These are phyloP conservation scores for Eristalinus aeneus DNA, from an alignment of 2,888 invertebrate species.

Conservation along the genomic window DNA sequence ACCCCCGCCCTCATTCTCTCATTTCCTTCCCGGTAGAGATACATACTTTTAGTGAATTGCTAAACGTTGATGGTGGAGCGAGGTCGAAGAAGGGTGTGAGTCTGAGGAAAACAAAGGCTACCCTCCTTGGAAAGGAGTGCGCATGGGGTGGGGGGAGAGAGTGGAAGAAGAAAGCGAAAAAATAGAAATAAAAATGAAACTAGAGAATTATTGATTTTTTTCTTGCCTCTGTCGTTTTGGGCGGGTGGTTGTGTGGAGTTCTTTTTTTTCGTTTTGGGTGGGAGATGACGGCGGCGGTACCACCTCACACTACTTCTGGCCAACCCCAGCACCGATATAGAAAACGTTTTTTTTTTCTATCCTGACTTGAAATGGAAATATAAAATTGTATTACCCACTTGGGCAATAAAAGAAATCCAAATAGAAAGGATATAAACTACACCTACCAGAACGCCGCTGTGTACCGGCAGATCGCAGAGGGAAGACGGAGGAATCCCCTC, in stretches of 20 bases:
- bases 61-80: conserved; percentile 15
- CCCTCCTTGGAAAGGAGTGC: not conserved
- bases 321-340: not conserved
- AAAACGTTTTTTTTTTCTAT: not conserved
- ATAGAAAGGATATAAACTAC: not conserved
- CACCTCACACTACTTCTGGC: not conserved
- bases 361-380: conserved; percentile 15
- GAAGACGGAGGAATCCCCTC: too few species aligned
- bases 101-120: not conserved
- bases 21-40: conserved; percentile 14
- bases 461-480: too few species aligned
- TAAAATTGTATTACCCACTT: conserved; percentile 19
- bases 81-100: not conserved
- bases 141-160: not conserved
- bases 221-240: conserved; percentile 6
- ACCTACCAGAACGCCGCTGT: not conserved
- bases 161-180: not conserved
- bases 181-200: not conserved
- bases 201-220: conserved; percentile 53
- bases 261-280: too few species aligned
- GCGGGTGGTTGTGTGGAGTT: not conserved
- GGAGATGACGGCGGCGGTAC: not conserved
- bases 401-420: conserved; percentile 16
- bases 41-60: conserved; percentile 54
- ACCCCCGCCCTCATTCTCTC: not conserved